Conservation (phyloP, 30 jellyfish, hydroid and myxozoan genomes). For the Turritopsis dohrnii region DNA sequence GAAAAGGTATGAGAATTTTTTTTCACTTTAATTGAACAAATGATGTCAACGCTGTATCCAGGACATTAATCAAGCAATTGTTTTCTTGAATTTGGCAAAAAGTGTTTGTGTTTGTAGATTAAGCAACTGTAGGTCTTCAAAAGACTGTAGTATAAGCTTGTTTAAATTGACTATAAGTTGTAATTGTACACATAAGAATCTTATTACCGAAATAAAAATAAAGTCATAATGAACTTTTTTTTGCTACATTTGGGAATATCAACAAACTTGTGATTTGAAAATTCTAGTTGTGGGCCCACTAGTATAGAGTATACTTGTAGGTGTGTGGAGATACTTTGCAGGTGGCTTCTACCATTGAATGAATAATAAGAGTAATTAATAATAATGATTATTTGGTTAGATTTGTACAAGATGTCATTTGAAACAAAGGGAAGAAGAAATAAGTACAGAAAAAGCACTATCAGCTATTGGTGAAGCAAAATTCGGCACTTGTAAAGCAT, state of each 20-base stretch:
- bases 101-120: no score
- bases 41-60: not conserved
- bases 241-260: no score
- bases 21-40: not conserved
- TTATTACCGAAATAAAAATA: no score
- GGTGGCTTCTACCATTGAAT: not conserved
- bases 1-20: conserved; percentile 45
- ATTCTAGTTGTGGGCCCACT: not conserved
- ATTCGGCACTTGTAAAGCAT: conserved; percentile 49
- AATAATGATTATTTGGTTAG: conserved; percentile 17
- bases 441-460: conserved; percentile 84
- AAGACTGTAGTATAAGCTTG: no score
- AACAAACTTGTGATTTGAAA: no score
- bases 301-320: not conserved
- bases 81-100: no score
- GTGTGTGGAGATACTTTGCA: no score
- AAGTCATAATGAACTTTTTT: no score
- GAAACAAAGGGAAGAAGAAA: conserved; percentile 75
- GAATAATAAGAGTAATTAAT: not conserved
- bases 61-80: not conserved
- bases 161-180: no score
- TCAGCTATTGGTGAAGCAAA: conserved; percentile 89
- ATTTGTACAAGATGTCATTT: conserved; percentile 95
- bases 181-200: no score
- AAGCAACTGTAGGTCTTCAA: no score